These are phyloP conservation scores for Hirtodrosophila histrioides DNA, from an alignment of 2,888 invertebrate genomes.

Conservation along the genomic window DNA sequence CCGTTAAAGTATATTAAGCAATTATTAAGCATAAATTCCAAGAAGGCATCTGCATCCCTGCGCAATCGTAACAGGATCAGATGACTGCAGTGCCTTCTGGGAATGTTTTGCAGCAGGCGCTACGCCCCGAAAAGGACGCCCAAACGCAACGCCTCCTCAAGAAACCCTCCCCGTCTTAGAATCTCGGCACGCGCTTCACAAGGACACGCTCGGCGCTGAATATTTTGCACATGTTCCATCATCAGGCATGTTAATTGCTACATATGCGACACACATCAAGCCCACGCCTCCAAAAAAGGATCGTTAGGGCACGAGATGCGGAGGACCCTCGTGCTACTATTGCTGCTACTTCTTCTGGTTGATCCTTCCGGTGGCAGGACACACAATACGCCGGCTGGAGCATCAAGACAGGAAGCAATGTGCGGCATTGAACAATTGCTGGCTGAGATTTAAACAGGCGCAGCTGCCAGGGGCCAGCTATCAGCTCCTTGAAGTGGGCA, in stretches of 20 bases:
- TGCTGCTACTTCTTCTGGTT: conserved; percentile 34
- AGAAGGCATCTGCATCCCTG: conserved; percentile 39
- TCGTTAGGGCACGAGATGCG: conserved; percentile 25
- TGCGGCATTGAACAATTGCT: conserved; percentile 78
- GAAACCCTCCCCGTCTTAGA: conserved; percentile 10
- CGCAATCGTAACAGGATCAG: conserved; percentile 39
- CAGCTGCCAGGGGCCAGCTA: conserved; percentile 52
- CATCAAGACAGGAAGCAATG: conserved; percentile 83
- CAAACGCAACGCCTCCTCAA: conserved; percentile 20
- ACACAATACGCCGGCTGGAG: conserved; percentile 55
- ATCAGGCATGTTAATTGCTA: conserved; percentile 78
- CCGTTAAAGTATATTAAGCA: background rate
- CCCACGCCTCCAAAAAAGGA: conserved; percentile 63
- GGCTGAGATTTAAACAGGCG: conserved; percentile 56
- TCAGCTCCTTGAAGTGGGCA: conserved; percentile 69
- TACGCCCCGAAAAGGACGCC: conserved; percentile 55
- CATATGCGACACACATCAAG: conserved; percentile 78
- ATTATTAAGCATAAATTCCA: background rate
- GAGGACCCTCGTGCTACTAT: conserved; percentile 39
- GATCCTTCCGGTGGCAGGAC: conserved; percentile 81
- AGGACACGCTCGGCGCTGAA: conserved; percentile 29
- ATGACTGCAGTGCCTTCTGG: conserved; percentile 49
- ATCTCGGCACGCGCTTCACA: conserved; percentile 52
- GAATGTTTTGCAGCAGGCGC: conserved; percentile 65
- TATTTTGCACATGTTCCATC: conserved; percentile 78